phyloP scores from a whole-genome alignment of 2,888 invertebrate species.

The Melinopterus prodromus region DNA sequence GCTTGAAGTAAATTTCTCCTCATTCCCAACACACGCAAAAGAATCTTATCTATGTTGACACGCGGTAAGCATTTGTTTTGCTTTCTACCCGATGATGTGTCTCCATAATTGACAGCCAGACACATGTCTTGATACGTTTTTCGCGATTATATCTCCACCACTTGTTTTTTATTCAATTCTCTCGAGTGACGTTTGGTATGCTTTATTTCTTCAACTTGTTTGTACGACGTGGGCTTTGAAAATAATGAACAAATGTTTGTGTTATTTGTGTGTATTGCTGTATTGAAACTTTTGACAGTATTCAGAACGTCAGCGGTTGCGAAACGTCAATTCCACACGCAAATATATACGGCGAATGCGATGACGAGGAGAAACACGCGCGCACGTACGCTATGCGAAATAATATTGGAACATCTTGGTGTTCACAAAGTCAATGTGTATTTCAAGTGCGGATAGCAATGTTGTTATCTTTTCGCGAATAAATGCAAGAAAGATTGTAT shows the following conservation, averaged over 20 bases:
- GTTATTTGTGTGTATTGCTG: not conserved
- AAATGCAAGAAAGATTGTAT: too few species aligned
- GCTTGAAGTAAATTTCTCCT: not conserved
- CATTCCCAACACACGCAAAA: not conserved
- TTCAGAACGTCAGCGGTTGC: too few species aligned
- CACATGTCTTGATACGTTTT: not conserved
- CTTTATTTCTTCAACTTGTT: not conserved
- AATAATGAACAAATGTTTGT: not conserved
- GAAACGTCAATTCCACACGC: too few species aligned
- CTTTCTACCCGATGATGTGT: not conserved
- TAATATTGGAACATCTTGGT: too few species aligned
- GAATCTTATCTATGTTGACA: conserved; percentile 4
- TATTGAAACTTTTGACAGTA: too few species aligned
- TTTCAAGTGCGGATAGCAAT: too few species aligned
- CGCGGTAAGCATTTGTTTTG: not conserved
- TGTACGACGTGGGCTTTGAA: not conserved
- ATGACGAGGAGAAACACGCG: too few species aligned
- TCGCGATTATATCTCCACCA: not conserved
- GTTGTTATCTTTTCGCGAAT: too few species aligned
- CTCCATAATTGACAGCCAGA: not conserved
- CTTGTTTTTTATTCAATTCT: not conserved
- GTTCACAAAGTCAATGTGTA: too few species aligned
- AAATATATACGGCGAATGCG: too few species aligned
- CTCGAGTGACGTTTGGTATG: not conserved
- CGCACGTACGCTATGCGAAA: too few species aligned